Conservation (phyloP, 2,113 vertebrate genomes). For the Dasypus novemcinctus region DNA sequence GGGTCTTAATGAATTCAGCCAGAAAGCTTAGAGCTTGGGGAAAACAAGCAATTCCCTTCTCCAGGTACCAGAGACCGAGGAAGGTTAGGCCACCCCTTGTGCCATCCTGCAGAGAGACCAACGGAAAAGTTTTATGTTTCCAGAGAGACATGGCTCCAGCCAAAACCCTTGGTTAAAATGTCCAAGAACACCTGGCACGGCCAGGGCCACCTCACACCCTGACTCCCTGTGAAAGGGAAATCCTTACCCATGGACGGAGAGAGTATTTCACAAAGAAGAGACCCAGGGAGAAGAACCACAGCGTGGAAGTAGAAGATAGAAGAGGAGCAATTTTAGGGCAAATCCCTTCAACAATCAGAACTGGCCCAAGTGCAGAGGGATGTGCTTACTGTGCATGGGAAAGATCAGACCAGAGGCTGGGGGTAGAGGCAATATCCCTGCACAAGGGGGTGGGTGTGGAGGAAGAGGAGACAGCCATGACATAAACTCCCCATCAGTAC, state of each 20-base stretch:
- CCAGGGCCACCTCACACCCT: background rate
- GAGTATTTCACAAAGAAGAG: background rate
- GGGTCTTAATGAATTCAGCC: background rate
- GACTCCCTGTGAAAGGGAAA: background rate
- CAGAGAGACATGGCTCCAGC: background rate
- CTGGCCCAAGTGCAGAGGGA: background rate
- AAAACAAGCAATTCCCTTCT: background rate
- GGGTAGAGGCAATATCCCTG: background rate
- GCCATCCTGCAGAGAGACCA: background rate
- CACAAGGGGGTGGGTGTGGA: background rate
- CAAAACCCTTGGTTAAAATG: background rate
- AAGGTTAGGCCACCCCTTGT: background rate
- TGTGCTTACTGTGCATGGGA: background rate
- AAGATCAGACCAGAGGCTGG: background rate
- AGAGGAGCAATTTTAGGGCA: background rate
- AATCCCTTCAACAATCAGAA: background rate
- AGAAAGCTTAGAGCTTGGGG: background rate
- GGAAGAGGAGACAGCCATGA: background rate
- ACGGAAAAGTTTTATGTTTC: background rate
- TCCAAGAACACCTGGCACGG: background rate
- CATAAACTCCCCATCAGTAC: fast-evolving
- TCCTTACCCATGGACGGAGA: background rate
- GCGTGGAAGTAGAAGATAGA: background rate
- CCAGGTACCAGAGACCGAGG: background rate
- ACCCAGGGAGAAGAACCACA: background rate